Evolutionary conservation across 2,113 vertebrate genomes (phyloP), one percentile per base, ranked within the genome.

Genomic region (Acrocephalus arundinaceus): DNA sequence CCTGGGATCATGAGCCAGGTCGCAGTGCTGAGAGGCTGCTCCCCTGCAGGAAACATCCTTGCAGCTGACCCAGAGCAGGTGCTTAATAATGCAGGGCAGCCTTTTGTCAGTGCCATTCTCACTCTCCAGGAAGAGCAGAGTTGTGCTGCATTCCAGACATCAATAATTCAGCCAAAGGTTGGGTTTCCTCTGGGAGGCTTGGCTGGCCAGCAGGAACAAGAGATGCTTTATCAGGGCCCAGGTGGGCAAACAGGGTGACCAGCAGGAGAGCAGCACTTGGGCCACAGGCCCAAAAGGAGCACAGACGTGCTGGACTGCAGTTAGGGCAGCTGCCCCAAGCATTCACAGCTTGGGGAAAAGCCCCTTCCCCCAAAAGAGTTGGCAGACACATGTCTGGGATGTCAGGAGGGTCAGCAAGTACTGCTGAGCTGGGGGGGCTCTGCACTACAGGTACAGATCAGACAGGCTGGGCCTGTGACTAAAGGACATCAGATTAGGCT

Each of bases 161-260:
- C 85, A 97, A 97, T 97, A 97, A 97, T 97, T 97, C 92, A 97
- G 94, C 89, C 90, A 76, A 95, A 95, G 87, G 84, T 96, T 93
- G 78, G 37, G 85, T 97, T 97, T 96, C 97, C 92, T 92, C 67
- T 24, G 82, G 61, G 70, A 96, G 85, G 70, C 78, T 70, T 87
- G 82, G 89, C 89, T 61, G 48, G 85, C 63, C 79, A 55, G 85
- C 83, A 68, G 90, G 79, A 91, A 72, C 0, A 4, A 17, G 45
- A 67, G 75, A 52, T 43, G 79, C 93, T 59, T 94, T 88, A 88
- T 35, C 66, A 37, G 72, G 52, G 61, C 55, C 59, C 15, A 1
- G 37, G 51, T 31, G 33, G 59, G 31, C 71, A 74, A 80, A 48
- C 37, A 71, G 92, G 52, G 68, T 84, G 90, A 43, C 33, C 37